Evolutionary conservation across 30 jellyfish, hydroid and myxozoan species (phyloP), one percentile per base, ranked within the genome.

Genomic region (Aurelia sp.): DNA sequence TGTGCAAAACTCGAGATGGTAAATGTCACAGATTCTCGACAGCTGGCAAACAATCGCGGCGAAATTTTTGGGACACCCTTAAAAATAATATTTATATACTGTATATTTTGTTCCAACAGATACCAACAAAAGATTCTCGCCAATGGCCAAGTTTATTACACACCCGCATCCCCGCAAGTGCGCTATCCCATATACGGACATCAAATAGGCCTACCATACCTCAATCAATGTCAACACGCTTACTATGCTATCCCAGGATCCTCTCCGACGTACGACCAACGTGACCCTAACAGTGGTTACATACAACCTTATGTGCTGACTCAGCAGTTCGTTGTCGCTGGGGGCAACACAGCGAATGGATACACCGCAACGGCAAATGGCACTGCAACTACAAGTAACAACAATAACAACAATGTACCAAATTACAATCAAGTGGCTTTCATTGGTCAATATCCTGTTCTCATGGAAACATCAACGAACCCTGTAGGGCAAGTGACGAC

Each of bases 361-460:
- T 81, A 65, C 90, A 53, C 90, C 13, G 78, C 71, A 53, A 31
- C 83, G 4, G 53, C 83, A 22, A 30, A 59, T 13, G 59, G 60
- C 83, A 61, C 22, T 57, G 65, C 22, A 75, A 77, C 41, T 68
- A 77, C 63, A 11, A 77, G 50, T 63, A 81, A 81, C 89, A 79
- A 73, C 84, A 79, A 79, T 59, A 79, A 47, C 57, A 81, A 53
- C 84, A 70, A 57, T 69, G 73, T 85, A 27, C 94, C 94, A 0
- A 75, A 74, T 22, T 85, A 85, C 81, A 85, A 74, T 48, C 94
- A 85, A 48, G 94, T 85, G 75, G 88, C 94, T 3, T 85, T 85
- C 74, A 70, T 85, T 41, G 86, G 86, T 16, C 94, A 85, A 53
- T 85, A 85, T 59, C 94, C 94, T 64, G 90, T 81, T 57, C 90